Evolutionary conservation across 1,140 invertebrate species (phyloP), one percentile per base, ranked within the genome.

Genomic region (Euura saliciscinereae): DNA sequence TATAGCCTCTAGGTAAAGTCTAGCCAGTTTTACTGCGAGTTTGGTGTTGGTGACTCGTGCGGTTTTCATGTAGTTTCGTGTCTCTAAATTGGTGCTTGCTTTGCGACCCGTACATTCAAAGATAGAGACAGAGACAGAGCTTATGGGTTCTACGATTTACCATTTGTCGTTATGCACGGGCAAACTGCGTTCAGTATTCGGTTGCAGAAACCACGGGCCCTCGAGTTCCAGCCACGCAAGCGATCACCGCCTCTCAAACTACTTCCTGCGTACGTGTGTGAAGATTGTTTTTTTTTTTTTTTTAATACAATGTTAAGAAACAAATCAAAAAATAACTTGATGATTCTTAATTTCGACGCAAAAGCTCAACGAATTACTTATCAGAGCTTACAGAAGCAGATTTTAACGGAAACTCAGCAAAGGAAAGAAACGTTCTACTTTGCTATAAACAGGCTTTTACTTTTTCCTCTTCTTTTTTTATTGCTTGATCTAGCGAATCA

Each of bases 121-220:
- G 43, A 28, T 71, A 10, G 67, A 69, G 70, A 64, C 44, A 68
- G 71, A 28, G 28, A 59, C 8, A 59, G 8, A 59, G 51, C 51
- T 75, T 69, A 75, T 80, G 77, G 75, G 78, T 28, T 84, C 81
- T 85, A 85, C 75, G 83, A 87, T 87, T 87, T 87, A 87, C 85
- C 86, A 84, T 85, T 86, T 78, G 82, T 87, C 76, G 80, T 84
- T 82, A 86, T 86, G 81, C 85, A 87, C 45, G 85, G 85, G 73
- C 85, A 87, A 65, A 87, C 78, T 71, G 84, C 83, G 78, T 87
- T 87, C 76, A 87, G 76, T 75, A 86, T 80, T 78, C 86, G 85
- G 80, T 85, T 87, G 83, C 86, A 87, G 82, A 87, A 86, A 77
- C 85, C 85, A 77, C 86, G 85, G 73, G 84, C 86, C 73, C 86